Conservation (phyloP, 2,797 vertebrate genomes). For the Phrynocephalus guinanensis region DNA sequence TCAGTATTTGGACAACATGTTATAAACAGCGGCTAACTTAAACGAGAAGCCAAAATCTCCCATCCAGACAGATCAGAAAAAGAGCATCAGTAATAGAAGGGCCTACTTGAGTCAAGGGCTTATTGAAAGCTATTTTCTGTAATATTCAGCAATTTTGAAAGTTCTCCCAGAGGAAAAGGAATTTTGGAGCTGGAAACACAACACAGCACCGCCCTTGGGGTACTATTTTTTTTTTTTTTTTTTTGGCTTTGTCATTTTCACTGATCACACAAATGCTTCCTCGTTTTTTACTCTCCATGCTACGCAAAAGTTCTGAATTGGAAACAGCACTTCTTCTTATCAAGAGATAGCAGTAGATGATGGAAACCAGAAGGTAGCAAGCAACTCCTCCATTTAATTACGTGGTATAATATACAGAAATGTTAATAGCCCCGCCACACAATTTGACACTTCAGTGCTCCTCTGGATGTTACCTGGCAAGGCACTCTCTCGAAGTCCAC, state of each 20-base stretch:
- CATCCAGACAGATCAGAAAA: not conserved
- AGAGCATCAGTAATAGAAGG: not conserved
- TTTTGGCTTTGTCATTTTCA: not conserved
- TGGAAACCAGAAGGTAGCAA: slow-evolving; percentile 12
- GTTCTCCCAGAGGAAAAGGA: not conserved
- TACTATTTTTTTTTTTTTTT: not conserved
- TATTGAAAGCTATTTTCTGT: not conserved
- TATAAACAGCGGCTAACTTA: not conserved
- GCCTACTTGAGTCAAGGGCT: not conserved
- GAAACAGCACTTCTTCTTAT: not conserved
- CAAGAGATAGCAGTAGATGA: not conserved
- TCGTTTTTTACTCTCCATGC: not conserved
- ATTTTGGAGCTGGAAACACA: not conserved
- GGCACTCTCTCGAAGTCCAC: not conserved
- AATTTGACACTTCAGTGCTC: slow-evolving; percentile 1
- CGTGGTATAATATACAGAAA: slow-evolving; percentile 14
- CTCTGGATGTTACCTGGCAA: slow-evolving; percentile 3
- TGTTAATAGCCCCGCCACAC: slow-evolving; percentile 10
- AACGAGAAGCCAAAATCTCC: not conserved
- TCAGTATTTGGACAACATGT: not conserved
- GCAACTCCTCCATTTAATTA: not conserved
- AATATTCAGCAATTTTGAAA: not conserved
- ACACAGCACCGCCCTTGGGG: not conserved
- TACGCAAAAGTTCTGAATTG: not conserved
- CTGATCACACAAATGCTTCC: not conserved